Evolutionary conservation across 2,113 vertebrate species (phyloP), one percentile per base, ranked within the genome.

Genomic region (Camelus dromedarius): DNA sequence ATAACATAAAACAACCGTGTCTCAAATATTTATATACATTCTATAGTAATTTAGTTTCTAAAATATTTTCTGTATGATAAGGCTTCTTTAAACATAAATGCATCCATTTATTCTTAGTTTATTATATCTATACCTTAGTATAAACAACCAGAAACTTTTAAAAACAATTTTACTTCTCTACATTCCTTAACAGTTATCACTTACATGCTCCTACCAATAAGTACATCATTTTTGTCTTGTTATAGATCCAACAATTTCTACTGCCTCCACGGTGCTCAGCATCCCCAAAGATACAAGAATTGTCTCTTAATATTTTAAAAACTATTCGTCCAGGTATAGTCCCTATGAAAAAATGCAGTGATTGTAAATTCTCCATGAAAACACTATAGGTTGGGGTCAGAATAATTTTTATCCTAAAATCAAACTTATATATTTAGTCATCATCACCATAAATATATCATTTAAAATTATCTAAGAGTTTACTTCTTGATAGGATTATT

Each of bases 191-290:
- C 50, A 35, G 20, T 30, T 77, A n/a, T 79, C 28, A 98, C 97
- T 97, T 98, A 98, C 97, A 85, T 87, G 84, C 2, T 93, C 91
- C 96, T 46, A 93, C 0, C 24, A 93, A 18, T 30, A 86, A 10
- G 46, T 35, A 60, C 52, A 50, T 24, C 89, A 98, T 96, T 93
- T 69, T 89, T 58, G 20, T 60, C 62, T 64, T 88, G 60, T 93
- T 35, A 83, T 95, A 93, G 38, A 97, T 19, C 96, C 93, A 92
- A 26, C 97, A 98, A 28, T 2, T 62, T 72, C 26, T 82, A 66
- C 0, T 26, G 1, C 0, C 0, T 52, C 62, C 86, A 91, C 96
- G 97, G 52, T 0, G 0, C 11, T 16, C 73, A 64, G 0, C 3
- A 58, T 75, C 93, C 42, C 77, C 3, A 75, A 89, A 97, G 18